These are phyloP conservation scores for Drosophila prolongata DNA, from an alignment of 2,888 invertebrate genomes.

Conservation along the genomic window DNA sequence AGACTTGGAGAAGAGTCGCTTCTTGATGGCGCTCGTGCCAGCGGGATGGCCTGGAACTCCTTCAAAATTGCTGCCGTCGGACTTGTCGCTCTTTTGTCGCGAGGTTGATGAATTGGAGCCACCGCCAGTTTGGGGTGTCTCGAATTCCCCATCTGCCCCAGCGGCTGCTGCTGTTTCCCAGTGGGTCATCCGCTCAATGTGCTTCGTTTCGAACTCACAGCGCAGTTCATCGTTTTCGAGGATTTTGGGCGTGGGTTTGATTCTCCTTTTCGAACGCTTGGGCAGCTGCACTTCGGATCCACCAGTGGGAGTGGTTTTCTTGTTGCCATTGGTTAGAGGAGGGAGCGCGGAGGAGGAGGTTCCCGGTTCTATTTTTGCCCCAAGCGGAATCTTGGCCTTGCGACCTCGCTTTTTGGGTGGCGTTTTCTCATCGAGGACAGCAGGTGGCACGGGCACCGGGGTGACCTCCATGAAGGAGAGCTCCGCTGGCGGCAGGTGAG, in stretches of 20 bases:
- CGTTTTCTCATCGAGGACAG: constrained; percentile 73
- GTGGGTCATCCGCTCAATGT: constrained; percentile 86
- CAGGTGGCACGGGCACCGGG: not conserved
- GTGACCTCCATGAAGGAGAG: constrained; percentile 6
- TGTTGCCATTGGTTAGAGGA: constrained; percentile 55
- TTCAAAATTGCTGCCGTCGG: constrained; percentile 67
- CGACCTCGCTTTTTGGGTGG: constrained; percentile 84
- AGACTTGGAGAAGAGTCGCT: constrained; percentile 75
- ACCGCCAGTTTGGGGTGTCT: constrained; percentile 68
- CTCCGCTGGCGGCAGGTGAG: constrained; percentile 24
- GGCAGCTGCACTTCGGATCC: constrained; percentile 56
- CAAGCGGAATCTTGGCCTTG: constrained; percentile 74
- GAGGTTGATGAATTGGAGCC: constrained; percentile 59
- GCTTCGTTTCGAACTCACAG: constrained; percentile 86
- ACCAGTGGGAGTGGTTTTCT: constrained; percentile 22
- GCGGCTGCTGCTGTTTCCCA: constrained; percentile 61
- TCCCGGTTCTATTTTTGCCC: constrained; percentile 12
- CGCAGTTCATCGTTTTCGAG: constrained; percentile 88
- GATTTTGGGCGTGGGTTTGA: constrained; percentile 89
- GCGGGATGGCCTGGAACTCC: constrained; percentile 55
- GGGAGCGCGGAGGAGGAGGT: constrained; percentile 18
- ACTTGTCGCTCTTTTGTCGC: constrained; percentile 75
- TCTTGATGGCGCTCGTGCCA: constrained; percentile 75
- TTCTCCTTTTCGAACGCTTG: constrained; percentile 86
- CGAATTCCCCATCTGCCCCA: constrained; percentile 36